These are phyloP conservation scores for Tachysurus vachellii DNA, from an alignment of 2,113 vertebrate genomes.

Conservation along the genomic window DNA sequence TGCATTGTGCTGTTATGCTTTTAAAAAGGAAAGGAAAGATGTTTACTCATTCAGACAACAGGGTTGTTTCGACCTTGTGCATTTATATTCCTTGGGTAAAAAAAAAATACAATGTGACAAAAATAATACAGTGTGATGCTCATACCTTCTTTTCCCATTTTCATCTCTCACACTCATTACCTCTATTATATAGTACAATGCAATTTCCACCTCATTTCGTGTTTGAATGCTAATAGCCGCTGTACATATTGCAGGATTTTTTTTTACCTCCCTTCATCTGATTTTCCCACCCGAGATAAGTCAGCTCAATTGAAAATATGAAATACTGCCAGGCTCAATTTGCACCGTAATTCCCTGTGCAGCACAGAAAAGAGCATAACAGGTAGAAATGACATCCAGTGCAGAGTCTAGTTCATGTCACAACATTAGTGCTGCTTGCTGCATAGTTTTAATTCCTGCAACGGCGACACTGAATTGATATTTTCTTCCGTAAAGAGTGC, in stretches of 20 bases:
- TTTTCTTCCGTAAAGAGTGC: background rate
- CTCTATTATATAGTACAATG: conserved; percentile 68
- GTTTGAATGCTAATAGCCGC: conserved; percentile 69
- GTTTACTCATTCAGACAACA: conserved; percentile 21
- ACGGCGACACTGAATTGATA: background rate
- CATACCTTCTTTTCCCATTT: conserved; percentile 46
- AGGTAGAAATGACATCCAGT: conserved; percentile 36
- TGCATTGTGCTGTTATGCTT: background rate
- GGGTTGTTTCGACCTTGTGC: conserved; percentile 12
- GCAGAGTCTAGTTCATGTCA: conserved; percentile 37
- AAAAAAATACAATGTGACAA: too few species aligned
- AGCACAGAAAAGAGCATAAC: conserved; percentile 30
- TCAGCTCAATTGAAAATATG: conserved; percentile 59
- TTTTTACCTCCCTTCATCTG: conserved; percentile 58
- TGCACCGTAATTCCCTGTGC: conserved; percentile 38
- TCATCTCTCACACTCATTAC: conserved; percentile 64
- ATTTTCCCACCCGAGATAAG: conserved; percentile 54
- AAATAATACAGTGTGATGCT: conserved; percentile 20
- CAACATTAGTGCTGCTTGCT: conserved; percentile 21
- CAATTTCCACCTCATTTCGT: conserved; percentile 72
- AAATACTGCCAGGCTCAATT: conserved; percentile 49
- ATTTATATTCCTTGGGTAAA: conserved; percentile 5
- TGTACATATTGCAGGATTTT: conserved; percentile 32
- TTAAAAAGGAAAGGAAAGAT: conserved; percentile 26
- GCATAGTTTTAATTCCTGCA: conserved; percentile 31